These are phyloP conservation scores for Micromussa lordhowensis DNA, from an alignment of 92 coral and sea anemone species.

Conservation along the genomic window DNA sequence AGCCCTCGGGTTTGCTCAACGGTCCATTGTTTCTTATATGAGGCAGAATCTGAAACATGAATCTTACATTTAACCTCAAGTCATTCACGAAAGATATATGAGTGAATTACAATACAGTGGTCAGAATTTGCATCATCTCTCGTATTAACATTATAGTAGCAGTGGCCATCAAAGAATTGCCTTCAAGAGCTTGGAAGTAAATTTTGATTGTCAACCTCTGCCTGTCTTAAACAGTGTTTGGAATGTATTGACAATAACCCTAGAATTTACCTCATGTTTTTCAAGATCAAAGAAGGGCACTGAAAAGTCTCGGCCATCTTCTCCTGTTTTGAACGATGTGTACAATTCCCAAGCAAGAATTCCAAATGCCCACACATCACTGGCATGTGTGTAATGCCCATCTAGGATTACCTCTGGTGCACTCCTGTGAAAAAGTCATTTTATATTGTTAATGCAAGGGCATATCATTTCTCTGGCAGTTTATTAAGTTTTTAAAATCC, in stretches of 20 bases:
- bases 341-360: constrained; percentile 64
- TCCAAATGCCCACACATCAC: constrained; percentile 72
- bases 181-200: too few species aligned
- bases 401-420: constrained; percentile 68
- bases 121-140: too few species aligned
- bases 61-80: neutral
- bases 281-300: constrained; percentile 10
- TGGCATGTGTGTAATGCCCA: constrained; percentile 61
- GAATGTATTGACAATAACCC: neutral
- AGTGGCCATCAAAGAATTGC: too few species aligned
- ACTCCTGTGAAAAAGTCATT: constrained; percentile 31
- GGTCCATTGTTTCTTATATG: constrained; percentile 15
- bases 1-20: constrained; percentile 34
- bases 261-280: constrained; percentile 3
- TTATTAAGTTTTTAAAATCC: neutral
- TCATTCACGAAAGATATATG: neutral
- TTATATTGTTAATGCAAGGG: neutral
- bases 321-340: constrained; percentile 31
- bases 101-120: neutral
- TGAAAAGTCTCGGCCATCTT: neutral
- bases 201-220: neutral
- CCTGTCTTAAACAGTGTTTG: neutral
- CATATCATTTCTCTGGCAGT: neutral
- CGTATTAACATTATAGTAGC: neutral
- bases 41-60: constrained; percentile 13